phyloP scores from a whole-genome alignment of 2,113 vertebrate genomes.

The Pedetes capensis region DNA sequence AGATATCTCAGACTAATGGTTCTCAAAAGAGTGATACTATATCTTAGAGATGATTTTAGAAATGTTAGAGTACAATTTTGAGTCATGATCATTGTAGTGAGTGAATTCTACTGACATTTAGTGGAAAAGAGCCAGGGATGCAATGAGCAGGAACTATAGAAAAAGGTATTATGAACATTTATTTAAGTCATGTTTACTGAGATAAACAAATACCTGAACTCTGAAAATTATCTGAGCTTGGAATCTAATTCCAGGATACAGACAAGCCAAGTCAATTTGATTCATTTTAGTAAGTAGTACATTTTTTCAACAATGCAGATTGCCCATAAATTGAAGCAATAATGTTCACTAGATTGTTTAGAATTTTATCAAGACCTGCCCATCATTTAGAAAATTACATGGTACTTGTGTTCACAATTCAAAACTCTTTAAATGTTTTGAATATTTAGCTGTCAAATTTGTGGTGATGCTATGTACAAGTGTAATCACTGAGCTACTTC shows the following conservation, averaged over 20 bases:
- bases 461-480: background rate
- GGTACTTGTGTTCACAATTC: background rate
- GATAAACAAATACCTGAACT: background rate
- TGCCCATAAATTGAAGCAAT: background rate
- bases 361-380: background rate
- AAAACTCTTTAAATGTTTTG: slow-evolving; percentile 4
- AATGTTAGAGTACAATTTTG: background rate
- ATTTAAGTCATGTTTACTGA: background rate
- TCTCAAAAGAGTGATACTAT: background rate
- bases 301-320: background rate
- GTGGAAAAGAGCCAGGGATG: background rate
- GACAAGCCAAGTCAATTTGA: background rate
- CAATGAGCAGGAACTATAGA: background rate
- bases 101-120: background rate
- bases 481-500: background rate
- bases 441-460: slow-evolving; percentile 29
- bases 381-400: slow-evolving; percentile 21
- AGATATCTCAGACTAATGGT: background rate
- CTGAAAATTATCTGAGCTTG: background rate
- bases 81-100: background rate
- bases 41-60: background rate
- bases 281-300: background rate
- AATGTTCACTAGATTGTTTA: background rate
- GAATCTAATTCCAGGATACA: background rate
- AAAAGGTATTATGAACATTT: background rate